Base-by-base conservation (phyloP, 2,797 vertebrate species). In the Pantherophis alleghaniensis region DNA sequence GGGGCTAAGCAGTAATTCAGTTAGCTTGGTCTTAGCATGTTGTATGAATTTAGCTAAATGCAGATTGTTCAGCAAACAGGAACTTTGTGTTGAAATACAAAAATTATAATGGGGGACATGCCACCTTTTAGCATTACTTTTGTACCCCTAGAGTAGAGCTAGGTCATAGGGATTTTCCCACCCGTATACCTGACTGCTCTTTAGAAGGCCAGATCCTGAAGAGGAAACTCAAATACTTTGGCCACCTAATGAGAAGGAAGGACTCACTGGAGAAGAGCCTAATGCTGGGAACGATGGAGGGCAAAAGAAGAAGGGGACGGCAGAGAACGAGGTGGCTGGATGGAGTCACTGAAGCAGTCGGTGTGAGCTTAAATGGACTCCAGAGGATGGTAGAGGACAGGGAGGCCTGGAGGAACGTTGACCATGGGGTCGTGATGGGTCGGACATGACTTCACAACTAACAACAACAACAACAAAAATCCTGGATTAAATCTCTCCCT, bases 361-460 rank as follows among this genome's bases (percentile, higher is more conserved):
- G 51, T 1, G 9, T 53, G 51, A 53, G 51, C 51, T 53, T 53
- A 10, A 53, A 53, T 9, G 51, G 51, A 53, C 51, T 53, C 51
- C 7, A 1, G 51, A 10, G 1, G 51, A 53, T 53, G 51, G 9
- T 53, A 53, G 51, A 10, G 7, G 51, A 53, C 7, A 53, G 51
- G 51, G 2, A 53, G 51, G 51, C 51, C 51, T 53, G 51, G 51
- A 53, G 51, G 51, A 53, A 53, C 51, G 0, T 53, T 10, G 51
- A n/a, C n/a, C n/a, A n/a, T n/a, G 51, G 51, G 9, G 51, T 53
- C 51, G 1, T 1, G 0, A 53, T 53, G 1, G 0, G 51, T 53
- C 51, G 1, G 51, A 53, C 51, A 53, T 0, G 9, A 53, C 9
- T 53, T 53, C 9, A 2, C 51, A 53, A 51, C 51, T 51, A 51